Conservation (phyloP, 2,113 vertebrate genomes). For the Antechinus stuartii region DNA sequence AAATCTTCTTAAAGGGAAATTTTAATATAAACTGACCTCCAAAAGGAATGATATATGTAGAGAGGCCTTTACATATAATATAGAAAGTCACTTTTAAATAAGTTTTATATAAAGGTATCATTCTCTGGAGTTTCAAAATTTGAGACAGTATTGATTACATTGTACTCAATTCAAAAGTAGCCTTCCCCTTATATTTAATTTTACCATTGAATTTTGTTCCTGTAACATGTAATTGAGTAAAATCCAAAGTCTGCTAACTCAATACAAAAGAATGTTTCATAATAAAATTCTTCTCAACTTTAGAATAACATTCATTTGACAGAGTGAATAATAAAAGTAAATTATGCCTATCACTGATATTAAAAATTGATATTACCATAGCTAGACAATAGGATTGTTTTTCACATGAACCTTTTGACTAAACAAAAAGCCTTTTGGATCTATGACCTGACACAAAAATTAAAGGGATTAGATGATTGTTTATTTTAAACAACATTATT, state of each 20-base stretch:
- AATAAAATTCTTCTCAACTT: conserved; percentile 49
- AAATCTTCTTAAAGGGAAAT: conserved; percentile 39
- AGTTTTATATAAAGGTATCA: conserved; percentile 37
- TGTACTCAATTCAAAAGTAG: conserved; percentile 41
- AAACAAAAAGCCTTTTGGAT: background rate
- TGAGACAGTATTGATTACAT: background rate
- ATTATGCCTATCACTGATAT: conserved; percentile 14
- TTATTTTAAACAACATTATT: background rate
- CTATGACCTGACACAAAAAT: conserved; percentile 31
- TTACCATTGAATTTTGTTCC: background rate
- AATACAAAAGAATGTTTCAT: conserved; percentile 14
- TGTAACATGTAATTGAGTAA: background rate
- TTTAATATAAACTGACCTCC: conserved; percentile 54
- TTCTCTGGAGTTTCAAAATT: background rate
- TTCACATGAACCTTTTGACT: background rate
- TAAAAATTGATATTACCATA: conserved; percentile 11
- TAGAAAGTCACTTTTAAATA: conserved; percentile 44
- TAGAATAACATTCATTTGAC: conserved; percentile 56
- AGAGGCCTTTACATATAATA: conserved; percentile 36
- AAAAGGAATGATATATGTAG: background rate
- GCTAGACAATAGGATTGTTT: background rate
- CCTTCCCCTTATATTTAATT: background rate
- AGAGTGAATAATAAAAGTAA: conserved; percentile 51
- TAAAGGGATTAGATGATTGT: background rate
- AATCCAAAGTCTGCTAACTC: conserved; percentile 41